Evolutionary conservation across 23 tunicate genomes (phyloP), one percentile per base, ranked within the genome.

Genomic region (Aplidium turbinatum): DNA sequence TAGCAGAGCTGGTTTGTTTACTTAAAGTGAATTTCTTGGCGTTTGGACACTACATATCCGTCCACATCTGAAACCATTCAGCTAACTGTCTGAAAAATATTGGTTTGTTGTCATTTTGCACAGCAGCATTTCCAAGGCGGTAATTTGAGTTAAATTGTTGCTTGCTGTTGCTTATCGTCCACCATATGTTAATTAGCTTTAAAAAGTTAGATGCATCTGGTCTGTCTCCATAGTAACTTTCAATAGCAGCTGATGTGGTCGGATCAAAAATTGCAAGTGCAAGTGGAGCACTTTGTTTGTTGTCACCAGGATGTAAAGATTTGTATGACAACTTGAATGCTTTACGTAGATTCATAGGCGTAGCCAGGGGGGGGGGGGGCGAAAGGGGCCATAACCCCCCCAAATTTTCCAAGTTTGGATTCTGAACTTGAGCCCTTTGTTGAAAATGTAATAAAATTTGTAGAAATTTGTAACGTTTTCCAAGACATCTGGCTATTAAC

Each of bases 241-340:
- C n/a, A 30, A 60, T 60, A 60, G 68, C 68, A 29, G 68, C 7
- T 6, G 68, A 60, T 11, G 68, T 60, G 13, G 68, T 60, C 6
- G 35, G 36, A 20, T 60, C 68, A 60, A 60, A 60, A 29, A 31
- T 30, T 6, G 9, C 13, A 36, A 60, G 31, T 4, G 68, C 35
- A 60, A 60, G 68, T 29, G 68, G 68, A 28, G 31, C 36, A 6
- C 36, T 60, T 20, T 60, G 68, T 20, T 60, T 60, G 68, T 60
- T 26, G 20, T 60, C 36, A 27, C 68, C 68, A 6, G 7, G 68
- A 30, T 60, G 68, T 38, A 60, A 28, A 5, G 68, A 11, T 60
- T 60, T 60, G 36, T 60, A 60, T 11, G 35, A 6, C 9, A 60
- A 5, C 36, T 30, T 60, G 68, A 29, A 9, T 31, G 68, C 68